Conservation (phyloP, 1,140 invertebrate species). For the Nasonia longicornis region DNA sequence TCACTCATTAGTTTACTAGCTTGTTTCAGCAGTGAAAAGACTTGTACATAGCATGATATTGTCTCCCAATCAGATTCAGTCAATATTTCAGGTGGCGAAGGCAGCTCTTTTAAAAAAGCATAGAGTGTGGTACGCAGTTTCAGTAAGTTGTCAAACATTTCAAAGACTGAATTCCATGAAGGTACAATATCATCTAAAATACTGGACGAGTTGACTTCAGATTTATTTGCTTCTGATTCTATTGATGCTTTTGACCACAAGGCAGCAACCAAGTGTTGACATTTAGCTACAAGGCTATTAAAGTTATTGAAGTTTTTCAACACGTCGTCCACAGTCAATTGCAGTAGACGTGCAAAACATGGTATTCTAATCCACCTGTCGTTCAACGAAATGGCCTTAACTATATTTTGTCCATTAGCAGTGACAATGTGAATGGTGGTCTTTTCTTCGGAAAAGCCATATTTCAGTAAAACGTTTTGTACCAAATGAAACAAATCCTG, state of each 20-base stretch:
- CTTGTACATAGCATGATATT: slow-evolving; percentile 33
- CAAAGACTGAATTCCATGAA: slow-evolving; percentile 42
- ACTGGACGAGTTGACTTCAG: neutral
- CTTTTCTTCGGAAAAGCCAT: slow-evolving; percentile 36
- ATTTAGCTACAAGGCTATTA: slow-evolving; percentile 30
- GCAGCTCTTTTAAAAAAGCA: slow-evolving; percentile 21
- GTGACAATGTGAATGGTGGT: slow-evolving; percentile 41
- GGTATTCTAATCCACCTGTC: slow-evolving; percentile 42
- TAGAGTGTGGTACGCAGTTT: slow-evolving; percentile 36
- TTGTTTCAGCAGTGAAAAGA: slow-evolving; percentile 39
- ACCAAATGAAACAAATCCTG: slow-evolving; percentile 44
- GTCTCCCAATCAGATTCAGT: slow-evolving; percentile 42
- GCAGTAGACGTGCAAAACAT: slow-evolving; percentile 41
- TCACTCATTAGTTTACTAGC: slow-evolving; percentile 34
- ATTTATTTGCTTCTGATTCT: slow-evolving; percentile 16
- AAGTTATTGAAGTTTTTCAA: slow-evolving; percentile 35
- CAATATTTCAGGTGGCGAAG: slow-evolving; percentile 30
- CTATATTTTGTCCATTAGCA: slow-evolving; percentile 41
- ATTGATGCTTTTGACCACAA: slow-evolving; percentile 38
- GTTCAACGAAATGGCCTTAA: slow-evolving; percentile 37
- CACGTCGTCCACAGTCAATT: slow-evolving; percentile 41
- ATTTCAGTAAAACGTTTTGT: slow-evolving; percentile 44
- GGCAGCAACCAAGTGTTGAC: slow-evolving; percentile 21
- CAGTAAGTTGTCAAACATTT: slow-evolving; percentile 44
- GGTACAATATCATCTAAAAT: slow-evolving; percentile 40